Evolutionary conservation across 2,797 vertebrate species (phyloP).

Genomic region (Poecile montanus): DNA sequence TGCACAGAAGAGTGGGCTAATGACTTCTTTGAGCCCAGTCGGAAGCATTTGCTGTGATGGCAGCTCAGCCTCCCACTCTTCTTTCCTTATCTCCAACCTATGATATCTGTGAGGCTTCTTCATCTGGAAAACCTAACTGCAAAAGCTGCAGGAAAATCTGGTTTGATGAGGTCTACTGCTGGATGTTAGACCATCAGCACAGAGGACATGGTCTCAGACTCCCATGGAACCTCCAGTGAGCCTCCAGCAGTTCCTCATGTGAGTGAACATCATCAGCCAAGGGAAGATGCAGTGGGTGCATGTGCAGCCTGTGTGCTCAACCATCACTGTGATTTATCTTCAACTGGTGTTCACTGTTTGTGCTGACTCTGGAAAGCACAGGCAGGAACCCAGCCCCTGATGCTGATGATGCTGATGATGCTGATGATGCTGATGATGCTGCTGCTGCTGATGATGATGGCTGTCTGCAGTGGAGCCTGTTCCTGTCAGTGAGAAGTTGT

Average conservation of each 20-base stretch:
- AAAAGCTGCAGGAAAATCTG: background rate
- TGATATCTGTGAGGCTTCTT: background rate
- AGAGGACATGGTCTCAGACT: background rate
- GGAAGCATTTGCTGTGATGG: background rate
- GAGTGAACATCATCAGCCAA: background rate
- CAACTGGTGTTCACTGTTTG: background rate
- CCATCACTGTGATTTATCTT: background rate
- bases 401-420: background rate
- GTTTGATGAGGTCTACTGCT: background rate
- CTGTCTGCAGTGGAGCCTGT: background rate
- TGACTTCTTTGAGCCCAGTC: background rate
- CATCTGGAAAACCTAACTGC: background rate
- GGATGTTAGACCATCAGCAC: background rate
- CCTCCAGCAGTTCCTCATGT: background rate
- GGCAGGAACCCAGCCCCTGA: background rate
- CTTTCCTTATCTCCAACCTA: background rate
- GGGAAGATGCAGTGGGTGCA: background rate
- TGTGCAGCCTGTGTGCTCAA: background rate
- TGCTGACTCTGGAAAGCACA: background rate
- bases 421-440: no score
- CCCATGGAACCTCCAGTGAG: background rate
- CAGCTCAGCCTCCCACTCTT: background rate
- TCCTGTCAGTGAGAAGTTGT: accelerated
- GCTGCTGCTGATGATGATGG: background rate
- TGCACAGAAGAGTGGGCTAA: background rate